Conservation (phyloP, 2,888 invertebrate species). For the Scaeva pyrastri region DNA sequence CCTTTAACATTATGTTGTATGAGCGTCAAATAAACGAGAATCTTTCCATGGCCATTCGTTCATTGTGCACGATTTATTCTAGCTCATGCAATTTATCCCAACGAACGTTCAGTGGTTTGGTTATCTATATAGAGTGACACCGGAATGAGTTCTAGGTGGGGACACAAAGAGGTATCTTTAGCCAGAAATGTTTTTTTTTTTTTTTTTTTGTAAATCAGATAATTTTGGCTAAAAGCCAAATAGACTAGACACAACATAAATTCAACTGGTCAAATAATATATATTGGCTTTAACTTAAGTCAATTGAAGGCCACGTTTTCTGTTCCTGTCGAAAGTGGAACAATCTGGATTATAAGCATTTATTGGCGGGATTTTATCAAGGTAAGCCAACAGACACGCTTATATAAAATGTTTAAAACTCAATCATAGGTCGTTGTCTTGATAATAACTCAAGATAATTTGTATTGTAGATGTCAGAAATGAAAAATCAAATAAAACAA, state of each 20-base stretch:
- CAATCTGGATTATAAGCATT: neutral
- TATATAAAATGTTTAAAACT: neutral
- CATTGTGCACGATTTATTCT: constrained; percentile 43
- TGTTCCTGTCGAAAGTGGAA: neutral
- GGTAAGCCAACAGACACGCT: neutral
- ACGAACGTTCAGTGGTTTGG: constrained; percentile 31
- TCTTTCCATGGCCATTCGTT: constrained; percentile 37
- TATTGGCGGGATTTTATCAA: neutral
- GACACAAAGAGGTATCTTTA: constrained; percentile 53
- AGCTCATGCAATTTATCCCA: constrained; percentile 42
- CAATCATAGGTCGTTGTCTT: neutral
- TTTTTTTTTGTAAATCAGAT: constrained; percentile 13
- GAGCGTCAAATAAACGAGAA: constrained; percentile 13
- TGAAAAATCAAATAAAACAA: neutral
- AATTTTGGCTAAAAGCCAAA: constrained; percentile 54
- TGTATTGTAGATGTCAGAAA: neutral
- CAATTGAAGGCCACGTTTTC: constrained; percentile 30
- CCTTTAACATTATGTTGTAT: constrained; percentile 44
- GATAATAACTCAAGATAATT: neutral
- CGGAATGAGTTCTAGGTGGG: neutral
- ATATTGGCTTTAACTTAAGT: constrained; percentile 48
- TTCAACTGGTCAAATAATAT: constrained; percentile 53
- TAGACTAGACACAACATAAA: constrained; percentile 60
- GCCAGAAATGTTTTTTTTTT: constrained; percentile 46
- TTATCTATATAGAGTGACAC: constrained; percentile 18